phyloP scores from a whole-genome alignment of 2,113 vertebrate genomes.

The Gila orcuttii region DNA sequence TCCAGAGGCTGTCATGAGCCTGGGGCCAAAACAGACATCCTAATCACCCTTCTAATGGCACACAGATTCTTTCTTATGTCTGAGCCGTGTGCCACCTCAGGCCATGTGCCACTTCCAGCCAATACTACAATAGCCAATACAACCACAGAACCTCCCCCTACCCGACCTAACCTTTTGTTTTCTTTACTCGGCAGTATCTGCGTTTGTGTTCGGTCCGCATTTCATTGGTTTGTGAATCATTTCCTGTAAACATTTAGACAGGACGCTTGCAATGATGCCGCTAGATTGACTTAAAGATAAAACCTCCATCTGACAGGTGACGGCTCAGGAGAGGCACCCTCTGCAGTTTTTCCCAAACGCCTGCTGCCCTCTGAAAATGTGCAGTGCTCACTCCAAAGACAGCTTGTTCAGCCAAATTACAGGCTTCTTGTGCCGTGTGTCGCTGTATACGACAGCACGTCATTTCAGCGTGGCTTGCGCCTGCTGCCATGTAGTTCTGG shows the following conservation, averaged over 20 bases:
- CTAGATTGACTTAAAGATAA: constrained; percentile 34
- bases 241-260: constrained; percentile 45
- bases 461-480: constrained; percentile 49
- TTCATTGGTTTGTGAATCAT: constrained; percentile 16
- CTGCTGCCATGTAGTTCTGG: constrained; percentile 8
- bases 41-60: constrained; percentile 66
- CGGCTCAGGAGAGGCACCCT: not conserved
- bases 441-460: constrained; percentile 64
- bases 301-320: constrained; percentile 26
- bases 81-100: constrained; percentile 34
- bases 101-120: constrained; percentile 58
- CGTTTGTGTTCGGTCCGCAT: constrained; percentile 4
- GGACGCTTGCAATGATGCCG: not conserved
- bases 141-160: not conserved
- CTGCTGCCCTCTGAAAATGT: constrained; percentile 24
- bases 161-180: constrained; percentile 27
- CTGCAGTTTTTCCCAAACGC: constrained; percentile 1
- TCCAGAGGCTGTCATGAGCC: constrained; percentile 46
- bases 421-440: constrained; percentile 54
- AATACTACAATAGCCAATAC: constrained; percentile 35
- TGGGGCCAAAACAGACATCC: constrained; percentile 55
- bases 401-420: constrained; percentile 66
- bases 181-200: not conserved
- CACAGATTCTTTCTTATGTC: constrained; percentile 54
- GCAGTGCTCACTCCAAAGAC: constrained; percentile 48